These are phyloP conservation scores for Tiliqua scincoides DNA, from an alignment of 2,113 vertebrate genomes.

Conservation along the genomic window DNA sequence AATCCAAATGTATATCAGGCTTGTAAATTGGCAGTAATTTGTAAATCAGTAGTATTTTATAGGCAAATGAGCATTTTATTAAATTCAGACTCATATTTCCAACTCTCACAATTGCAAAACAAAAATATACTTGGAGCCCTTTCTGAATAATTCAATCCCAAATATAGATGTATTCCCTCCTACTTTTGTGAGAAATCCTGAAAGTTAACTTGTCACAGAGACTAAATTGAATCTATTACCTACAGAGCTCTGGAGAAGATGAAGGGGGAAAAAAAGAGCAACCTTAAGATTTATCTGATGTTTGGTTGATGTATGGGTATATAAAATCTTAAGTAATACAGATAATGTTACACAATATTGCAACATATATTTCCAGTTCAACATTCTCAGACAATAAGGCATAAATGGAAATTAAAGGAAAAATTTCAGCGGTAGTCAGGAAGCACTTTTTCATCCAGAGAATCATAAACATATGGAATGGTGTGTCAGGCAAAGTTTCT, in stretches of 20 bases:
- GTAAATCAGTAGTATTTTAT: not conserved
- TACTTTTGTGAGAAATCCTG: conserved; percentile 76
- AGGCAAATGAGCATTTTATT: conserved; percentile 11
- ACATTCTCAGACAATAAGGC: conserved; percentile 84
- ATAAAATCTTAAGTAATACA: conserved; percentile 86
- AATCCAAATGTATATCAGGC: not conserved
- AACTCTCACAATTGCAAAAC: not conserved
- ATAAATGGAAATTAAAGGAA: conserved; percentile 84
- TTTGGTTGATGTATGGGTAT: conserved; percentile 81
- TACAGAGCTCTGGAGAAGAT: conserved; percentile 67
- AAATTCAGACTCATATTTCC: not conserved
- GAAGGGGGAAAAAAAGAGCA: conserved; percentile 65
- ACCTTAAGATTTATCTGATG: conserved; percentile 79
- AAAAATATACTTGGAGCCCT: conserved; percentile 11
- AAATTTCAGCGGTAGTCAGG: conserved; percentile 79
- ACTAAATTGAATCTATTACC: conserved; percentile 80
- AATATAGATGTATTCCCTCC: conserved; percentile 70
- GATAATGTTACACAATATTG: conserved; percentile 85
- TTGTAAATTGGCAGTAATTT: not conserved
- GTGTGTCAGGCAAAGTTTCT: conserved; percentile 81
- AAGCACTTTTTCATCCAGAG: conserved; percentile 82
- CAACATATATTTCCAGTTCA: conserved; percentile 83
- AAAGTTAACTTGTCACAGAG: conserved; percentile 80
- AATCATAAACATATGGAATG: conserved; percentile 85
- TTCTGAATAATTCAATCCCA: conserved; percentile 72